A percentile compares a stretch with the other conserved stretches of the same genome.
phyloP scores from a whole-genome alignment of 2,797 vertebrate genomes.

The Stomatorhinus walkeri region DNA sequence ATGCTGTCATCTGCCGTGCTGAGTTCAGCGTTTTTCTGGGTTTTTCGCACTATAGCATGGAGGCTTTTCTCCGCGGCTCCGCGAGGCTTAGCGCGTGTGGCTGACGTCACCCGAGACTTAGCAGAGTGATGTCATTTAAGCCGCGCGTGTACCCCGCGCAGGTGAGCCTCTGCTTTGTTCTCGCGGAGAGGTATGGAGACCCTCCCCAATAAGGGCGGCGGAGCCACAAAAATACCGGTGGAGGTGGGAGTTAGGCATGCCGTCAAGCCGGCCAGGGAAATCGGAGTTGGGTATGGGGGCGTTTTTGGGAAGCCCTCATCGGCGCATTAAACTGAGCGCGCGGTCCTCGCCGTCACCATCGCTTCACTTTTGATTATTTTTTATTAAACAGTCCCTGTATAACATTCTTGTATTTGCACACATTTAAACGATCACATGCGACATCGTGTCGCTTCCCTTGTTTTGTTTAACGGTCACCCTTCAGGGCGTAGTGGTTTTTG shows the following conservation, averaged over 20 bases:
- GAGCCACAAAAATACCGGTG: neutral
- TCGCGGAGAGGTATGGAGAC: neutral
- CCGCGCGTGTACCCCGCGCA: neutral
- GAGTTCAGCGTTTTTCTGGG: neutral
- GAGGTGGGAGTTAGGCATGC: neutral
- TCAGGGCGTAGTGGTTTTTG: neutral
- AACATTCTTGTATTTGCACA: neutral
- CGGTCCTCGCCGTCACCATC: neutral
- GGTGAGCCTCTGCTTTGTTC: neutral
- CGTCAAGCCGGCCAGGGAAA: neutral
- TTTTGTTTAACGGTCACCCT: slow-evolving; percentile 6
- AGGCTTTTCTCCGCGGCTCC: neutral
- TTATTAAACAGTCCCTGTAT: neutral
- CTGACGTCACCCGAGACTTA: neutral
- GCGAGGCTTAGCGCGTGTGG: neutral
- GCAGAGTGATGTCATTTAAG: neutral
- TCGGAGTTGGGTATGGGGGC: neutral
- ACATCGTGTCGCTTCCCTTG: slow-evolving; percentile 2
- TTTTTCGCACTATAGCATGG: neutral
- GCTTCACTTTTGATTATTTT: neutral
- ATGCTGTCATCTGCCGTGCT: neutral
- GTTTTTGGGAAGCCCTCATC: neutral
- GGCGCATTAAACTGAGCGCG: neutral
- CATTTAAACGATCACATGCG: neutral
- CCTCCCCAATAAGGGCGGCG: neutral